These are phyloP conservation scores for Brachystomella parvula DNA, from an alignment of 1,140 invertebrate species.

Conservation along the genomic window DNA sequence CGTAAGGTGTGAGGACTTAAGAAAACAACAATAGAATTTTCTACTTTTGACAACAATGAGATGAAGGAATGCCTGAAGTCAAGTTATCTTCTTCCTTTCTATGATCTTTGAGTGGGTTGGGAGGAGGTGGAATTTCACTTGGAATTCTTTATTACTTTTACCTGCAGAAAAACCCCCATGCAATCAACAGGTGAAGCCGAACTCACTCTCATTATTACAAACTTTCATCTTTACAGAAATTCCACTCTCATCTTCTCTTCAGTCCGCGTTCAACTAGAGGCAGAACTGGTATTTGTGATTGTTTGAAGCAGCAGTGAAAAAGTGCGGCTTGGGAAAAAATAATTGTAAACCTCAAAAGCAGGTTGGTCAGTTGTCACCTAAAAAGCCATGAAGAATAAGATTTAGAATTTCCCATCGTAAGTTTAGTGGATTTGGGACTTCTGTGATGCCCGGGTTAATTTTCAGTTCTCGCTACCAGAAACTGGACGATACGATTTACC, in stretches of 20 bases:
- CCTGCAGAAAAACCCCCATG: too few species aligned
- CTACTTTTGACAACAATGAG: not conserved
- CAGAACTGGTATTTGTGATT: not conserved
- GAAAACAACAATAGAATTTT: not conserved
- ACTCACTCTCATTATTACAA: too few species aligned
- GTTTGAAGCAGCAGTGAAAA: not conserved
- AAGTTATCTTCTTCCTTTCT: too few species aligned
- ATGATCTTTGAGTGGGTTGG: too few species aligned
- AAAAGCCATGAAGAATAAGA: too few species aligned
- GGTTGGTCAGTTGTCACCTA: not conserved
- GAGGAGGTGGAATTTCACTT: too few species aligned
- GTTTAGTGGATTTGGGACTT: not conserved
- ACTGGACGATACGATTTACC: constrained; percentile 33
- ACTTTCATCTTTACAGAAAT: too few species aligned
- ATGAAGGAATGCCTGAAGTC: not conserved
- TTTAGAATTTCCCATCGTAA: too few species aligned
- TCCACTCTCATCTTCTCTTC: too few species aligned
- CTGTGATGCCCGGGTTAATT: not conserved
- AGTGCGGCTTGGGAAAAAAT: not conserved
- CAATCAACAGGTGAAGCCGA: too few species aligned
- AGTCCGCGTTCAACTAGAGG: not conserved
- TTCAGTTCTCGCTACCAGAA: constrained; percentile 27
- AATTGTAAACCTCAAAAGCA: not conserved
- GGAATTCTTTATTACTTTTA: too few species aligned
- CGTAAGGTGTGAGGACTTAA: not conserved